Conservation (phyloP, 2,797 vertebrate species). For the Rhinichthys osculus region DNA sequence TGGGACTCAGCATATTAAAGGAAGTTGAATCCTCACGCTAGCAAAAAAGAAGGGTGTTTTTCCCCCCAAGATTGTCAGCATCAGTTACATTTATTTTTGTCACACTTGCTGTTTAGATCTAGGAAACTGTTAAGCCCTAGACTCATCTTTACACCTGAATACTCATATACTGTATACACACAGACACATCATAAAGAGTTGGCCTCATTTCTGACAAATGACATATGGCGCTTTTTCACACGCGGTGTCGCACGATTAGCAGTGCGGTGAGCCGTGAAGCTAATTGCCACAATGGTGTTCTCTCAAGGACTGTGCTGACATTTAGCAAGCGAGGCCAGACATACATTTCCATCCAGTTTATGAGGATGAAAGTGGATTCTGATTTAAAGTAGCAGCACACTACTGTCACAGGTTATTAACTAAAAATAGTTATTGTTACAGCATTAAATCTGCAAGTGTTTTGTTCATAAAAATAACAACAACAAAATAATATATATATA, state of each 20-base stretch:
- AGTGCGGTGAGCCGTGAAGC: slow-evolving; percentile 20
- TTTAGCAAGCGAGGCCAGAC: slow-evolving; percentile 14
- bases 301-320: slow-evolving; percentile 10
- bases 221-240: slow-evolving; percentile 6
- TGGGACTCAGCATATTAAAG: neutral
- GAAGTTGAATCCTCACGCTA: neutral
- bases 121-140: neutral
- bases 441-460: neutral
- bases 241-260: neutral
- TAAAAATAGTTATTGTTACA: neutral
- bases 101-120: neutral
- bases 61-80: neutral
- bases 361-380: neutral
- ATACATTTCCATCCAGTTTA: slow-evolving; percentile 19
- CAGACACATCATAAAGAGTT: slow-evolving; percentile 8
- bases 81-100: slow-evolving; percentile 4
- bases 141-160: slow-evolving; percentile 1
- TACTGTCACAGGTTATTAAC: neutral
- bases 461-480: neutral
- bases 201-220: slow-evolving; percentile 17
- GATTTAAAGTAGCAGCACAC: neutral
- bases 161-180: neutral
- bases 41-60: neutral
- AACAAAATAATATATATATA: neutral
- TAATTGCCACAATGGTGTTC: slow-evolving; percentile 20